These are phyloP conservation scores for Peribatodes rhomboidaria DNA, from an alignment of 2,888 invertebrate species.

Conservation along the genomic window DNA sequence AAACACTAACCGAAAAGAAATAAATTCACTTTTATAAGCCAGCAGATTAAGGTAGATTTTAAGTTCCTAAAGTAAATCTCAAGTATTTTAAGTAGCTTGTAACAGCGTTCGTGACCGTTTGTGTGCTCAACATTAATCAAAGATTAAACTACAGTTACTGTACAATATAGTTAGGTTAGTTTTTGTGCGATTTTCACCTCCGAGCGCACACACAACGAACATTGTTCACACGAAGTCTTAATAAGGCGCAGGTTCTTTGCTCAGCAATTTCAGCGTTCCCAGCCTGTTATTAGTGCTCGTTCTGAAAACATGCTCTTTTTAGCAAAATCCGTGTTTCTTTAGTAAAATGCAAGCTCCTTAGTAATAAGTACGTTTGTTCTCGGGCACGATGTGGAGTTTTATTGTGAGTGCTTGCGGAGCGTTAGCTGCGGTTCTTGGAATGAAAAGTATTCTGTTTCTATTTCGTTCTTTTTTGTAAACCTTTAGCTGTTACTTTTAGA, in stretches of 20 bases:
- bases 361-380: neutral
- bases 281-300: conserved; percentile 34
- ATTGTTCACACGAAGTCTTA: conserved; percentile 44
- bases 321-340: conserved; percentile 29
- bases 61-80: too few species aligned
- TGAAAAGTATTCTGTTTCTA: neutral
- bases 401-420: conserved; percentile 11
- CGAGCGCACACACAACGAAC: conserved; percentile 11
- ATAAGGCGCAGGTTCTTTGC: conserved; percentile 45
- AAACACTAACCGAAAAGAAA: too few species aligned
- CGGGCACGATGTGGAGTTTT: conserved; percentile 4
- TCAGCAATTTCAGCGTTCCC: conserved; percentile 37
- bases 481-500: too few species aligned
- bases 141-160: too few species aligned
- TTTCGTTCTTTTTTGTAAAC: neutral
- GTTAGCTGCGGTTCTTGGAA: neutral
- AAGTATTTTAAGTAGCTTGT: too few species aligned
- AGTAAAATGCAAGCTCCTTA: conserved; percentile 13
- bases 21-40: too few species aligned
- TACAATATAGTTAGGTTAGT: neutral
- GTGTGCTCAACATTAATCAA: too few species aligned
- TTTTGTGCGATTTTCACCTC: conserved; percentile 25
- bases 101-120: too few species aligned
- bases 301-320: conserved; percentile 33
- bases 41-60: too few species aligned